Base-by-base conservation (phyloP, 2,888 invertebrate genomes). In the Caenorhabditis auriculariae region DNA sequence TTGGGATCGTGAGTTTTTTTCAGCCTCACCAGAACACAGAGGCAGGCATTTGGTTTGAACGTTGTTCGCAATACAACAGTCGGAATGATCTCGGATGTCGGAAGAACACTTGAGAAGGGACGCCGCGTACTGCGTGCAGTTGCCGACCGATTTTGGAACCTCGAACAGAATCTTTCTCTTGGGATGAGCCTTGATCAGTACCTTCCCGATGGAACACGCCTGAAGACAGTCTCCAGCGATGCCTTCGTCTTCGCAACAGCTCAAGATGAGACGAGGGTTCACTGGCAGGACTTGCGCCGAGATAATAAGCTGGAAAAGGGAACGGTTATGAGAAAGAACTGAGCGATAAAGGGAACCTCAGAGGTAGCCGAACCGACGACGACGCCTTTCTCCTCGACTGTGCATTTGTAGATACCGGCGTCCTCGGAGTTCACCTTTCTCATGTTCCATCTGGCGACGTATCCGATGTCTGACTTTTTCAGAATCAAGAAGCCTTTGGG, bases 11-110 rank as follows among this genome's bases (percentile, higher is more conserved):
- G 41, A 7, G 17, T 6, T n/a, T 19, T 41, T 6, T n/a, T n/a
- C n/a, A n/a, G n/a, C n/a, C n/a, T n/a, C 64, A 38, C 72, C 72
- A 17, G 66, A 60, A 43, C 72, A 73, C 7, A 73, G 50, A 23
- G 69, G 61, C 9, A 73, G 51, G 51, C 72, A 73, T 29, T 60
- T 54, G 7, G 46, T 38, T 2, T 58, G 45, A 4, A 73, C 66
- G 6, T 60, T 57, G 17, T 49, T 48, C 7, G 48, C 54, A 3
- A 60, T 43, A 41, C 72, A 73, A 38, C 72, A 73, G 29, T 73
- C 72, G 5, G 66, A 61, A 52, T 73, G 72, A 50, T 73, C 72
- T 6, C 63, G 53, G n/a, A 58, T 49, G 38, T 70, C 70, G 1
- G 53, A 39, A 3, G 72, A 68, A 39, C 72, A 73, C 49, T 66